These are phyloP conservation scores for Streblospio benedicti DNA, from an alignment of 1,140 invertebrate genomes.

Conservation along the genomic window DNA sequence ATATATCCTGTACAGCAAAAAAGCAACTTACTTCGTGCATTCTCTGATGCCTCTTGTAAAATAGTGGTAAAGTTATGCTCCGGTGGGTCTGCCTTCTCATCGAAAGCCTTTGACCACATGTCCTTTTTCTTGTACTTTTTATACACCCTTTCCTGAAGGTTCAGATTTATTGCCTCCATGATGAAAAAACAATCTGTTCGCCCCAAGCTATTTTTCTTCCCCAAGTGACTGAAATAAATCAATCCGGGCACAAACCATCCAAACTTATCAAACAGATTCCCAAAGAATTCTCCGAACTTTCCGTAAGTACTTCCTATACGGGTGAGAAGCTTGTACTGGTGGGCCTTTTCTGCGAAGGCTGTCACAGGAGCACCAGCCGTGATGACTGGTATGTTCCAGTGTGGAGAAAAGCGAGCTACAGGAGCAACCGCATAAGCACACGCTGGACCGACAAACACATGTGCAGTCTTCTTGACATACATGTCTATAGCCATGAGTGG, in stretches of 20 bases:
- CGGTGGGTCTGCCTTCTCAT: not conserved
- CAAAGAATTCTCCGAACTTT: constrained; percentile 19
- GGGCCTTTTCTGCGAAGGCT: constrained; percentile 19
- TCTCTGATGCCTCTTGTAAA: constrained; percentile 57
- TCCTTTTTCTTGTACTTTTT: not conserved
- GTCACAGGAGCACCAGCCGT: constrained; percentile 69
- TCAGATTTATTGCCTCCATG: constrained; percentile 27
- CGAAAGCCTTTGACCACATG: constrained; percentile 12
- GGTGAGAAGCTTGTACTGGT: constrained; percentile 64
- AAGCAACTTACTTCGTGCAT: constrained; percentile 74
- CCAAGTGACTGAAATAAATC: constrained; percentile 21
- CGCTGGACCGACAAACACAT: constrained; percentile 67
- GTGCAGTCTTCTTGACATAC: constrained; percentile 27
- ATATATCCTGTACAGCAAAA: too few relatives aligned
- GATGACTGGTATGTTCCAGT: constrained; percentile 78
- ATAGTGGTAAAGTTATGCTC: constrained; percentile 35
- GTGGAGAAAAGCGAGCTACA: constrained; percentile 72
- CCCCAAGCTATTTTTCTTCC: not conserved
- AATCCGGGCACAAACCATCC: constrained; percentile 23
- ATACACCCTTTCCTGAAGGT: not conserved
- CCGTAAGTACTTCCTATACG: constrained; percentile 72
- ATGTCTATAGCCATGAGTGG: constrained; percentile 41
- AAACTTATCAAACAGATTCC: constrained; percentile 13
- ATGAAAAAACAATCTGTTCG: constrained; percentile 30
- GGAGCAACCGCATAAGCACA: constrained; percentile 88